These are phyloP conservation scores for Adineta ricciae DNA, from an alignment of 2,888 invertebrate genomes.

Conservation along the genomic window DNA sequence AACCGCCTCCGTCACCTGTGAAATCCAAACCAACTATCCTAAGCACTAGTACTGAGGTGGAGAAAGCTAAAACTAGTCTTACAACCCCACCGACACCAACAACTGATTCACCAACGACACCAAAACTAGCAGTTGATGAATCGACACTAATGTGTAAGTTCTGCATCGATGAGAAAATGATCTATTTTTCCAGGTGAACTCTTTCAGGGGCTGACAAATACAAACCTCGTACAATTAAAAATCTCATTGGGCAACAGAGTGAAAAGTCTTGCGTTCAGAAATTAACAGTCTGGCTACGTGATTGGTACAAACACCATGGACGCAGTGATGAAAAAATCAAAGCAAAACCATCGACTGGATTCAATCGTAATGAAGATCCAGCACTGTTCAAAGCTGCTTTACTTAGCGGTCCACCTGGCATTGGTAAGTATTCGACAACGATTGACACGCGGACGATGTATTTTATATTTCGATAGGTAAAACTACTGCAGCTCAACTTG, in stretches of 20 bases:
- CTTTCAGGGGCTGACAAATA: neutral
- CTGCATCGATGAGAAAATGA: too few relatives aligned
- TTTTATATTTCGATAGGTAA: constrained; percentile 51
- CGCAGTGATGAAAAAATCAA: neutral
- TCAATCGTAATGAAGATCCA: constrained; percentile 6
- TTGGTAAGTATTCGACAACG: constrained; percentile 59
- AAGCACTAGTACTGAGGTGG: neutral
- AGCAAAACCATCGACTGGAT: neutral
- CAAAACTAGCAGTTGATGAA: neutral
- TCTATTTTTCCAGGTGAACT: too few relatives aligned
- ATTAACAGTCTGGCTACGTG: neutral
- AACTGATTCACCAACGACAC: neutral
- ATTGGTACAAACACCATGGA: constrained; percentile 13
- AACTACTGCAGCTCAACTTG: constrained; percentile 66
- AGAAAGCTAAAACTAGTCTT: neutral
- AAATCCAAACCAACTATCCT: neutral
- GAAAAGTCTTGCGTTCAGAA: constrained; percentile 11
- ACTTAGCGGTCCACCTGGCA: constrained; percentile 88
- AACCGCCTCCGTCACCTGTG: neutral
- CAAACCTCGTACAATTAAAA: neutral
- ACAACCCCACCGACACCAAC: neutral
- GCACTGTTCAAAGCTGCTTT: constrained; percentile 73
- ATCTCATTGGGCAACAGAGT: neutral
- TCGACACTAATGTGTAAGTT: neutral
- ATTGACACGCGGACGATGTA: too few relatives aligned